A percentile compares a stretch with the other conserved stretches of the same genome.
These are phyloP conservation scores for Sterrhoptilus dennistouni DNA, from an alignment of 2,113 vertebrate species.

Conservation along the genomic window DNA sequence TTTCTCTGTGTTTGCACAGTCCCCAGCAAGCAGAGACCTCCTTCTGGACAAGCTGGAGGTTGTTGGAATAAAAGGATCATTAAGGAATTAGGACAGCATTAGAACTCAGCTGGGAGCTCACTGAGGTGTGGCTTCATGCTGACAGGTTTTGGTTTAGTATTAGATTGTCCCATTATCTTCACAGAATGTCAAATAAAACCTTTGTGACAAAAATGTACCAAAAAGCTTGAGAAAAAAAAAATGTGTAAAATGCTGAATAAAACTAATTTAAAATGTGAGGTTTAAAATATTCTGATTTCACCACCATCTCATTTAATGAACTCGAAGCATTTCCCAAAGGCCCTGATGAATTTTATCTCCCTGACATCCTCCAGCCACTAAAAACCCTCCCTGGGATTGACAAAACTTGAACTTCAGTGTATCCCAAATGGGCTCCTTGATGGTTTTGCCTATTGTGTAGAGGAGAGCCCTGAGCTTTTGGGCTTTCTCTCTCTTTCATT, in stretches of 20 bases:
- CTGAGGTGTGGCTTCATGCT: not conserved
- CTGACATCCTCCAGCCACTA: not conserved
- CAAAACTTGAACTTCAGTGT: not conserved
- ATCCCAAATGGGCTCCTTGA: not conserved
- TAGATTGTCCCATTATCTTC: not conserved
- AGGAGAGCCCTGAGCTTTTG: not conserved
- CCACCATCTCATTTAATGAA: not conserved
- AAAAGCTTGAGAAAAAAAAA: not conserved
- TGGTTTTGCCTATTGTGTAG: not conserved
- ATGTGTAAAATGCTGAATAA: not conserved
- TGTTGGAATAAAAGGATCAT: not conserved
- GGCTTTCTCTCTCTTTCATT: not conserved
- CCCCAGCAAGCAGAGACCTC: not conserved
- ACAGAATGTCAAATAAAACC: not conserved
- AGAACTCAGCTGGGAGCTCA: not conserved
- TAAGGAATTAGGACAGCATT: not conserved
- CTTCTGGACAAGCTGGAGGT: not conserved
- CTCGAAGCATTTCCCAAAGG: not conserved
- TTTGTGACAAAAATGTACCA: not conserved
- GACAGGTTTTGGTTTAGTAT: not conserved
- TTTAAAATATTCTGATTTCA: not conserved
- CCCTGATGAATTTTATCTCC: not conserved
- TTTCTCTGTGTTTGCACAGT: not conserved
- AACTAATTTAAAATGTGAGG: not conserved
- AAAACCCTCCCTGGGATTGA: accelerated